These are phyloP conservation scores for Myanophis thanlyinensis DNA, from an alignment of 2,113 vertebrate species.

Conservation along the genomic window DNA sequence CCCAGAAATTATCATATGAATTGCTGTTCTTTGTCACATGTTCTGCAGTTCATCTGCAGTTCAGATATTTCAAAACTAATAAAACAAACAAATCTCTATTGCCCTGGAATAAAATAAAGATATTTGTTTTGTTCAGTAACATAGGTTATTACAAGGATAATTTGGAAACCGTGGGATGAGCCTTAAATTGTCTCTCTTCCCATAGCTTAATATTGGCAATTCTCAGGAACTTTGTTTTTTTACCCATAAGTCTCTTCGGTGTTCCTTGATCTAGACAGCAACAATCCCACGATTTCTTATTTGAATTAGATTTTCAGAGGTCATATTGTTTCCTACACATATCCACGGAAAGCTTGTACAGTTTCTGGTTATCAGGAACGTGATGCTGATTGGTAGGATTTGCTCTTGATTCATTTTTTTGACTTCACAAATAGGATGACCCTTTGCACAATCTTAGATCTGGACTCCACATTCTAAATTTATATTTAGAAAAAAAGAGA, in stretches of 20 bases:
- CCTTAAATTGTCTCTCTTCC: not conserved
- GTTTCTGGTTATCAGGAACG: not conserved
- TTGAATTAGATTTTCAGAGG: constrained; percentile 16
- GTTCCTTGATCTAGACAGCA: constrained; percentile 6
- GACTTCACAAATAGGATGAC: not conserved
- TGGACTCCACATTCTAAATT: not conserved
- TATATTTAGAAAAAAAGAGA: not conserved
- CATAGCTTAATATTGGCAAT: not conserved
- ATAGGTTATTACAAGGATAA: not conserved
- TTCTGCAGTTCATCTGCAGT: not conserved
- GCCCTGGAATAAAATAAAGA: not conserved
- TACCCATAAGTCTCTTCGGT: constrained; percentile 10
- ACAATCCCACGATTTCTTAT: constrained; percentile 15
- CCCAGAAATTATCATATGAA: not conserved
- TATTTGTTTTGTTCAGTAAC: not conserved
- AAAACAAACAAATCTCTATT: not conserved
- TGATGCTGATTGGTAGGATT: not conserved
- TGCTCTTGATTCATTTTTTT: not conserved
- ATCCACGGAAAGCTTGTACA: not conserved
- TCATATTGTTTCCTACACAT: not conserved
- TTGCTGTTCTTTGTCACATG: not conserved
- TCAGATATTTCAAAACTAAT: not conserved
- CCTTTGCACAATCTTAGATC: not conserved
- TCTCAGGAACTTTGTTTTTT: constrained; percentile 18
- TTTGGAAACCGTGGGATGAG: not conserved